phyloP scores from a whole-genome alignment of 2,113 vertebrate species.

The Eulemur macaco region DNA sequence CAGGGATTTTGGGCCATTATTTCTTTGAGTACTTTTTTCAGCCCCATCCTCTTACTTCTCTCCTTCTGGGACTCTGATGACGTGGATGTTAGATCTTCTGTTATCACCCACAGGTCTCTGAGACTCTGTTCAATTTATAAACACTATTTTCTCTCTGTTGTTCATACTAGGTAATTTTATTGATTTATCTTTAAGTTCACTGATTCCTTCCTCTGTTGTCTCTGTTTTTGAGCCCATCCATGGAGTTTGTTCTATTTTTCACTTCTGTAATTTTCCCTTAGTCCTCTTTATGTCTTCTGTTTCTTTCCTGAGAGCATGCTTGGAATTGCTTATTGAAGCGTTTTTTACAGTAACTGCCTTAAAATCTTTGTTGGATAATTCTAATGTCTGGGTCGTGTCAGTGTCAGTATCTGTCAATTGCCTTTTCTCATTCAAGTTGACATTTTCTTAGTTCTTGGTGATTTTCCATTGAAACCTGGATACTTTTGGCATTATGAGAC shows the following conservation, averaged over 20 bases:
- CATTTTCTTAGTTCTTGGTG: constrained; percentile 30
- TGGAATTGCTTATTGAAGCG: background rate
- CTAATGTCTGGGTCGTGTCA: background rate
- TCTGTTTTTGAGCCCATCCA: background rate
- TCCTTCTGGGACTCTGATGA: background rate
- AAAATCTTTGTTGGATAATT: background rate
- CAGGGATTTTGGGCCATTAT: background rate
- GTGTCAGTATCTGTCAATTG: background rate
- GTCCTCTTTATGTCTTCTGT: background rate
- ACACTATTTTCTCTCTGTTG: background rate
- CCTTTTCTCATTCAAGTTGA: constrained; percentile 2
- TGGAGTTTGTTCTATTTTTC: background rate
- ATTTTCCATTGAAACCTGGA: constrained; percentile 9
- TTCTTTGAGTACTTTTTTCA: background rate
- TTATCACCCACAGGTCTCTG: background rate
- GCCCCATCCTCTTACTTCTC: background rate
- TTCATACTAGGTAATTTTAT: background rate
- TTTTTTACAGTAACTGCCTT: background rate
- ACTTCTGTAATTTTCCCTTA: background rate
- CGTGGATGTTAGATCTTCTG: background rate
- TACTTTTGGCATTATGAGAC: background rate
- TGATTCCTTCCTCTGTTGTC: background rate
- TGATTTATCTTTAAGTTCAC: background rate
- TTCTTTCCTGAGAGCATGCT: background rate
- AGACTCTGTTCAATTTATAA: background rate